These are phyloP conservation scores for Silurus glanis DNA, from an alignment of 2,113 vertebrate genomes.

Conservation along the genomic window DNA sequence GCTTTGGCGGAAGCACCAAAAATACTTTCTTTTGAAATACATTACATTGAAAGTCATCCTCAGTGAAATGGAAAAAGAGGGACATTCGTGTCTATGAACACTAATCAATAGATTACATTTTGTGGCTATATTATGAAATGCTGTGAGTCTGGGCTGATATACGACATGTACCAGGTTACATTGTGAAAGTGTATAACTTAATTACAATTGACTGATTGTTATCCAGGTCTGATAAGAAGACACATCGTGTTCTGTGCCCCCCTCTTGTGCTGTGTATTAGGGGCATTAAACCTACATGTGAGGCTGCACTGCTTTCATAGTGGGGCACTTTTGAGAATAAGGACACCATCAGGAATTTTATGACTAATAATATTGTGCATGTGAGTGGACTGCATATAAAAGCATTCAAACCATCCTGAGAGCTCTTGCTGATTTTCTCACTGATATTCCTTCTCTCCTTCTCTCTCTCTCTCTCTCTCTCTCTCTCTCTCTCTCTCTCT, in stretches of 20 bases:
- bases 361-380: conserved; percentile 71
- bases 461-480: not conserved
- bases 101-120: too few relatives aligned
- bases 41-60: too few relatives aligned
- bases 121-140: too few relatives aligned
- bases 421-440: conserved; percentile 20
- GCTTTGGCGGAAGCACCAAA: too few relatives aligned
- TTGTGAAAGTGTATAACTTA: too few relatives aligned
- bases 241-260: not conserved
- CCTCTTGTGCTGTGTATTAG: conserved; percentile 19
- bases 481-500: not conserved
- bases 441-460: not conserved
- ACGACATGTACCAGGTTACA: not conserved
- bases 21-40: too few relatives aligned
- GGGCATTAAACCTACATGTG: conserved; percentile 15
- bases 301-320: conserved; percentile 49
- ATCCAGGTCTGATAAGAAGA: not conserved
- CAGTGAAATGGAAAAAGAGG: too few relatives aligned
- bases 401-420: conserved; percentile 60
- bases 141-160: not conserved
- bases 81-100: too few relatives aligned
- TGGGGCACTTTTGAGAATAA: conserved; percentile 60
- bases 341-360: conserved; percentile 68
- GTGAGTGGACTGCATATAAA: conserved; percentile 67
- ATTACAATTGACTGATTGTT: not conserved